Base-by-base conservation (phyloP, 2,888 invertebrate genomes). In the Conops quadrifasciatus region DNA sequence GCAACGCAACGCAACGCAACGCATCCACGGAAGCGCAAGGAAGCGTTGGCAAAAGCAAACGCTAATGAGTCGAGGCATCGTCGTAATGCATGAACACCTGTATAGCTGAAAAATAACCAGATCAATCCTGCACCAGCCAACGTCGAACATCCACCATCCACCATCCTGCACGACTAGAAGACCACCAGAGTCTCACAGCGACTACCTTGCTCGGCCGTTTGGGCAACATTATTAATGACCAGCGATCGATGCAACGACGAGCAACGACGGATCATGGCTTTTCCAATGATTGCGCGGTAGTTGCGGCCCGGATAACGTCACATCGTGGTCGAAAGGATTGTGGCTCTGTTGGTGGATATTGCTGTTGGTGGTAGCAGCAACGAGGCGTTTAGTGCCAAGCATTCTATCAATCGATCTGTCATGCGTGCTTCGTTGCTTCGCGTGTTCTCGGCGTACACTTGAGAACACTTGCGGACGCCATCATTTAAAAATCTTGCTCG, bases 341-440 rank as follows among this genome's bases (percentile, higher is more conserved):
- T n/a, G n/a, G n/a, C n/a, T n/a, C n/a, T n/a, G n/a, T n/a, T n/a
- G n/a, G n/a, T n/a, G n/a, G n/a, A n/a, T n/a, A n/a, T n/a, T n/a
- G 19, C n/a, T 36, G 59, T 24, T 70, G 26, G 9, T 24, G 58
- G 64, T 47, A 64, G 70, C 53, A 11, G 11, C 21, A 21, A 65
- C 73, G 72, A 75, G 77, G 76, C 81, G 79, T 81, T 82, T 82
- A 82, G 81, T 78, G 81, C 77, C 81, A 81, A 82, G 74, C 82
- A 79, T 81, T 81, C 81, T 81, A 79, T 82, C 82, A 81, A 83
- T 82, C 82, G 81, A 81, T 81, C 82, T 83, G 81, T 82, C 83
- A 82, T 81, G 82, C 80, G 78, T 78, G 75, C 77, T 77, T 78
- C 75, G 77, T 77, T 58, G 58, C 28, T 21, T 53, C n/a, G 9